Percentiles rank a stretch among this genome's conserved stretches.
These are phyloP conservation scores for Marronus borbonicus DNA, from an alignment of 2,888 invertebrate species.

Conservation along the genomic window DNA sequence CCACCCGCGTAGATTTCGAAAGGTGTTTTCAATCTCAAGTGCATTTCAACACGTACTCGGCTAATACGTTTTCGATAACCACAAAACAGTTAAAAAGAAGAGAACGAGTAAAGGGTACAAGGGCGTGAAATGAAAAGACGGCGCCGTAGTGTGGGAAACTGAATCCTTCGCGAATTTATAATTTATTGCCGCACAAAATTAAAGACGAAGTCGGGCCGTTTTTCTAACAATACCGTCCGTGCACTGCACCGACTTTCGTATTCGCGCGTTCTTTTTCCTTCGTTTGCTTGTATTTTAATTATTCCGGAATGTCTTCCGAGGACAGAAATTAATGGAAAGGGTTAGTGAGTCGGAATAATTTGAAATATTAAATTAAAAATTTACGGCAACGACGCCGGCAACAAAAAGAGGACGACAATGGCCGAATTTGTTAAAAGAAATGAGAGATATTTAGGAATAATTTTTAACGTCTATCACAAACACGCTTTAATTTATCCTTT, in stretches of 20 bases:
- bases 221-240: neutral
- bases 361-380: constrained; percentile 47
- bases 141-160: constrained; percentile 20
- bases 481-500: constrained; percentile 5
- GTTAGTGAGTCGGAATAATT: constrained; percentile 46
- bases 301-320: constrained; percentile 43
- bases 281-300: constrained; percentile 47
- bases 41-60: constrained; percentile 22
- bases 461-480: constrained; percentile 10
- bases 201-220: constrained; percentile 29
- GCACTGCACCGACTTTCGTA: neutral
- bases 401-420: constrained; percentile 26
- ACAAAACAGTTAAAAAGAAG: constrained; percentile 8
- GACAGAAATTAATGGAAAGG: constrained; percentile 47
- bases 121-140: constrained; percentile 25
- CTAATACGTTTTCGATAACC: constrained; percentile 20
- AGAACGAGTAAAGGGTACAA: constrained; percentile 11
- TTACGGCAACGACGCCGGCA: constrained; percentile 23
- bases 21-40: neutral
- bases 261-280: constrained; percentile 30
- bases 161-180: constrained; percentile 40
- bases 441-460: constrained; percentile 4
- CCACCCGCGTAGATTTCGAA: neutral
- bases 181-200: constrained; percentile 44
- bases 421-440: constrained; percentile 17